A percentile compares a stretch with the other conserved stretches of the same genome.
These are phyloP conservation scores for Oreonectes daqikongensis DNA, from an alignment of 2,797 vertebrate genomes.

Conservation along the genomic window DNA sequence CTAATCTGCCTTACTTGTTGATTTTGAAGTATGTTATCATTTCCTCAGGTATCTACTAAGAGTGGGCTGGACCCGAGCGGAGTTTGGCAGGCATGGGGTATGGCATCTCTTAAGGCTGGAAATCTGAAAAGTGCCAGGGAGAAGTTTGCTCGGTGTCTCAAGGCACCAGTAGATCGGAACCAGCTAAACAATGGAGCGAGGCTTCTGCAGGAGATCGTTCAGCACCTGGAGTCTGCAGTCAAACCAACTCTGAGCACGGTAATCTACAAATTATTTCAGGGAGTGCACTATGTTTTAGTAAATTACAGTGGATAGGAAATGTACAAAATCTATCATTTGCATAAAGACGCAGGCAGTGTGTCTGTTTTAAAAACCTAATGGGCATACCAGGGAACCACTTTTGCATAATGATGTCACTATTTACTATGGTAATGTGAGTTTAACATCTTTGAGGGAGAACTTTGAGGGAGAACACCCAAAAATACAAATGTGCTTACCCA, in stretches of 20 bases:
- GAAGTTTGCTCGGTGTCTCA: conserved; percentile 90
- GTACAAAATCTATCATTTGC: no score
- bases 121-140: conserved; percentile 86
- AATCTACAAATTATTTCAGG: conserved; percentile 51
- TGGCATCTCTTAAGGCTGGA: conserved; percentile 91
- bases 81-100: conserved; percentile 96
- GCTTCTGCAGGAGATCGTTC: conserved; percentile 89
- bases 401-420: not conserved
- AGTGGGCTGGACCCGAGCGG: conserved; percentile 91
- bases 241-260: conserved; percentile 79
- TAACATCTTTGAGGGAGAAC: no score
- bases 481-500: no score
- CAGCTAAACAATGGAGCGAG: conserved; percentile 84
- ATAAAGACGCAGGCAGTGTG: not conserved
- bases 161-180: conserved; percentile 89
- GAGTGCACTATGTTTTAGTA: no score
- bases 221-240: conserved; percentile 86
- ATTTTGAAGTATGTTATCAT: not conserved
- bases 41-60: conserved; percentile 91
- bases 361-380: not conserved
- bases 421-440: no score
- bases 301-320: not conserved
- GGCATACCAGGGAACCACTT: not conserved
- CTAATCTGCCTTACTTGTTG: no score
- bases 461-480: no score